Base-by-base conservation (phyloP, 2,113 vertebrate genomes). In the Macrotis lagotis region DNA sequence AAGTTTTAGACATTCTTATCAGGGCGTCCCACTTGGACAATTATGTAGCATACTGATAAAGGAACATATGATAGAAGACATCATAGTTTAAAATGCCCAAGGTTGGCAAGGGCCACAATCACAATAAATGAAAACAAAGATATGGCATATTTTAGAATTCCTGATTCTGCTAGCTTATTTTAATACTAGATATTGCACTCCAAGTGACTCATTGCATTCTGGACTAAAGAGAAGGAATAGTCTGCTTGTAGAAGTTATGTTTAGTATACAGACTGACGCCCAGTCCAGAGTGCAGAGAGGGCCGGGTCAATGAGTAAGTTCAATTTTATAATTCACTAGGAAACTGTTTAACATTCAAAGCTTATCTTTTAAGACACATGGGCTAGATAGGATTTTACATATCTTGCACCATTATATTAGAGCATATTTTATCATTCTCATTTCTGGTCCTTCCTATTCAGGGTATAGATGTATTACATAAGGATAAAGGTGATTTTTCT, bases 1-100 rank as follows among this genome's bases (percentile, higher is more conserved):
- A 97, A 96, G 93, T 98, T 97, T 97, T 93, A 96, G 95, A 97
- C 94, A 66, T 97, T 97, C 96, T 97, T 97, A 96, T 95, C 59
- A 0, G 93, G 96, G 96, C 95, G 92, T 96, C 96, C 97, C 97
- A 97, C 96, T 94, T 96, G 97, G 0, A 0, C 90, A 52, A 50
- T 98, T 95, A 93, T 96, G 90, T 59, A 92, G 92, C 98, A 83
- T 89, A 50, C 97, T 96, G 98, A 97, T 98, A 97, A 97, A 96
- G 94, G 90, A 97, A 92, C 0, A 24, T 94, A 90, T 1, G 25
- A 50, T 93, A 97, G 94, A 91, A 97, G 95, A 92, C 92, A 94
- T 98, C 83, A 2, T 96, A 59, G 96, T 96, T 98, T 96, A 88
- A 97, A 98, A 96, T 96, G 93, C 95, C 97, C 48, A 8, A 93